A percentile compares a stretch with the other conserved stretches of the same genome.
Conservation (phyloP, 2,113 vertebrate species). For the Sapajus apella region DNA sequence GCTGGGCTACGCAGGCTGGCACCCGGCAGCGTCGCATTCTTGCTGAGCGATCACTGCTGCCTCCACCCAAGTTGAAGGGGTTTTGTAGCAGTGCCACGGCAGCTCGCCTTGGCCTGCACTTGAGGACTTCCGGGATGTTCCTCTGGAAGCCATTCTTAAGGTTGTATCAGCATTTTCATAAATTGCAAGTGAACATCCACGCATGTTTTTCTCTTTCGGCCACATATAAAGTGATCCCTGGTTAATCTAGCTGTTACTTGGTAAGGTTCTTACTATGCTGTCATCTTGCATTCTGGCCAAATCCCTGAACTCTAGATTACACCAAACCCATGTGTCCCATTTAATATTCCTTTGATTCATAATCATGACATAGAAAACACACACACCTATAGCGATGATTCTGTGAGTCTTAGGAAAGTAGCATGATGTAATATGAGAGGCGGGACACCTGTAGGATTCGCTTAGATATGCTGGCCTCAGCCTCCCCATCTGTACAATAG, state of each 20-base stretch:
- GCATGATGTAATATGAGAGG: not conserved
- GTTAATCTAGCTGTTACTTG: not conserved
- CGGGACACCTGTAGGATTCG: not conserved
- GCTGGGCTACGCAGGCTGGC: constrained; percentile 36
- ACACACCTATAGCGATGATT: fast-evolving
- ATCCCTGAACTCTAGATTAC: not conserved
- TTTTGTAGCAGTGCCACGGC: constrained; percentile 60
- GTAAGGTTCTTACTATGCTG: not conserved
- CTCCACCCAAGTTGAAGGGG: constrained; percentile 76
- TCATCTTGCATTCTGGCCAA: not conserved
- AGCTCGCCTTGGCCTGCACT: not conserved
- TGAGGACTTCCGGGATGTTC: constrained; percentile 53
- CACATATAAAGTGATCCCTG: not conserved
- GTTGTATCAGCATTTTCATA: not conserved
- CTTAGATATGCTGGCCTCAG: not conserved
- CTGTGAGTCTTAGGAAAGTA: not conserved
- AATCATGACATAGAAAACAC: not conserved
- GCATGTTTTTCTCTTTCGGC: not conserved
- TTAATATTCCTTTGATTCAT: not conserved
- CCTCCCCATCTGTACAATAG: not conserved
- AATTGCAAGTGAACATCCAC: not conserved
- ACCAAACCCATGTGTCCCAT: no score
- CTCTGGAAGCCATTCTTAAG: constrained; percentile 44
- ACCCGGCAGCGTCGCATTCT: constrained; percentile 63
- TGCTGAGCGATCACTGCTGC: constrained; percentile 71